A percentile compares a stretch with the other conserved stretches of the same genome.
phyloP scores from a whole-genome alignment of 2,113 vertebrate species.

The Rhinoderma darwinii region DNA sequence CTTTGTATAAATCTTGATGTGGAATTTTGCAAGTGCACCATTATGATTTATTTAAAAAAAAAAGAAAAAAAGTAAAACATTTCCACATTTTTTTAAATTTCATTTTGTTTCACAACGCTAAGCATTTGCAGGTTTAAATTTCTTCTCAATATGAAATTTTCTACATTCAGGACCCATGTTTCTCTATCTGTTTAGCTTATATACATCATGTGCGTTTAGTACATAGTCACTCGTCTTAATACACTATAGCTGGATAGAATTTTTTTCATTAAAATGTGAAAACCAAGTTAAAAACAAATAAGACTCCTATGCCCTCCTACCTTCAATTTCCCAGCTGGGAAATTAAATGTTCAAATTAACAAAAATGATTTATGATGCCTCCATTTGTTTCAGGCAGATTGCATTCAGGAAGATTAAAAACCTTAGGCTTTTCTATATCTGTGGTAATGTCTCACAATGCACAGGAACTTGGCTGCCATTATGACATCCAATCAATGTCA shows the following conservation, averaged over 20 bases:
- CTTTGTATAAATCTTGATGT: too few relatives aligned
- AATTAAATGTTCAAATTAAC: conserved; percentile 15
- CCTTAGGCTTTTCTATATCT: not conserved
- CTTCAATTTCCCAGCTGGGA: conserved; percentile 6
- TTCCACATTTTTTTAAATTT: too few relatives aligned
- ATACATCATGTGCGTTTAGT: not conserved
- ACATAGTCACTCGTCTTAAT: not conserved
- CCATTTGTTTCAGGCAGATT: not conserved
- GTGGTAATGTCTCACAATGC: not conserved
- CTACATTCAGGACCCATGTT: not conserved
- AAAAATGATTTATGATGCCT: conserved; percentile 17
- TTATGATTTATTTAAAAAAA: too few relatives aligned
- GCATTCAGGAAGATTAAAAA: not conserved
- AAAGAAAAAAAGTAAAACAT: too few relatives aligned
- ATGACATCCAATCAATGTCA: not conserved
- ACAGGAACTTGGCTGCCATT: not conserved
- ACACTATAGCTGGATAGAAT: not conserved
- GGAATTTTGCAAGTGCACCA: too few relatives aligned
- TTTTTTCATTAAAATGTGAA: conserved; percentile 1
- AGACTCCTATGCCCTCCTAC: not conserved
- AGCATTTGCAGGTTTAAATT: too few relatives aligned
- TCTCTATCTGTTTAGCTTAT: not conserved
- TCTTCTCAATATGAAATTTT: too few relatives aligned
- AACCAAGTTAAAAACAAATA: conserved; percentile 3
- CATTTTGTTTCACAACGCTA: too few relatives aligned